These are phyloP conservation scores for Ethmia dodecea DNA, from an alignment of 2,888 invertebrate genomes.

Conservation along the genomic window DNA sequence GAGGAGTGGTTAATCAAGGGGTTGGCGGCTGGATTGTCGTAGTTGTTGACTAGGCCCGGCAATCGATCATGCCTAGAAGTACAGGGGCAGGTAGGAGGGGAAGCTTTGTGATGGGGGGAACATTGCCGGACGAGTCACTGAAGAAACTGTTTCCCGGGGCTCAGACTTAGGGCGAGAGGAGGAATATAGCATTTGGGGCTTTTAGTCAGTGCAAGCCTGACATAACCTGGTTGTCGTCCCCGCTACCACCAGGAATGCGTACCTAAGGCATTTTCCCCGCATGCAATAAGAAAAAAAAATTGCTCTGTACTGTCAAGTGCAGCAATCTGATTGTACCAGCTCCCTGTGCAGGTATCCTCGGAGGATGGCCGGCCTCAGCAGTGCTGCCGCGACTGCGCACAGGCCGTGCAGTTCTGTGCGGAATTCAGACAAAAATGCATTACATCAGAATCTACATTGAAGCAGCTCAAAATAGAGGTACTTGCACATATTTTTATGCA, in stretches of 20 bases:
- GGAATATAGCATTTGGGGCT: not conserved
- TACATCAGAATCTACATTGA: constrained; percentile 31
- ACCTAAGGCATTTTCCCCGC: not conserved
- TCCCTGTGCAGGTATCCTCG: constrained; percentile 32
- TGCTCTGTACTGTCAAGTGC: no score
- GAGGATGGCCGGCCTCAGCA: constrained; percentile 40
- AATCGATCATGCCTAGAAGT: no score
- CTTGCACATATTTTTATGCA: no score
- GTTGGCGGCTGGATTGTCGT: no score
- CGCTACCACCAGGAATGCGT: not conserved
- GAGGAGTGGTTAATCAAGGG: no score
- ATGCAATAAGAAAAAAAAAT: not conserved
- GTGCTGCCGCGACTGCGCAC: constrained; percentile 35
- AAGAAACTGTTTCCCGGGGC: not conserved
- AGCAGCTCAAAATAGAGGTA: constrained; percentile 23
- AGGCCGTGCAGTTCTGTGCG: constrained; percentile 33
- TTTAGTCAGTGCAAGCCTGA: not conserved
- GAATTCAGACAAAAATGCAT: constrained; percentile 45
- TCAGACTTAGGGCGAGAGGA: not conserved
- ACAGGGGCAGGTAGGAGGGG: no score
- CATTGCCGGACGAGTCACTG: no score
- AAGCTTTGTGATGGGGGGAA: no score
- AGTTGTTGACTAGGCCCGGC: no score
- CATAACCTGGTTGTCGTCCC: not conserved
- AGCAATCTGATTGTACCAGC: no score